These are phyloP conservation scores for Orthonevra nobilis DNA, from an alignment of 2,888 invertebrate species.

Conservation along the genomic window DNA sequence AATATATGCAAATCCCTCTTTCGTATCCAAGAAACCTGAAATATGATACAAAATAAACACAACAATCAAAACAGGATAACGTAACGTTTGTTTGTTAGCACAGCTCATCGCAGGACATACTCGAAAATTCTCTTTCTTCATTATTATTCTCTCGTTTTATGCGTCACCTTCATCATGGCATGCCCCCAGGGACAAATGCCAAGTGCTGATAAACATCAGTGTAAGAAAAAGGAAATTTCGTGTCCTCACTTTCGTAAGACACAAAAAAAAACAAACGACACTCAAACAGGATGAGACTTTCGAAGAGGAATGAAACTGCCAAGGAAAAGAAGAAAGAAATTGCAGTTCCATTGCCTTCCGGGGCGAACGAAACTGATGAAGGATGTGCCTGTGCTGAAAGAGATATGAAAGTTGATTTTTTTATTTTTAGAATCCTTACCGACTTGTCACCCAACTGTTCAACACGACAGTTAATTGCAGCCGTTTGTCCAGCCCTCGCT, in stretches of 20 bases:
- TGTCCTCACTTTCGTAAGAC: constrained; percentile 43
- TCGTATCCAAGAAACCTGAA: constrained; percentile 92
- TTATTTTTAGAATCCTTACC: constrained; percentile 82
- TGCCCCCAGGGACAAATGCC: constrained; percentile 40
- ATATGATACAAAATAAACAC: constrained; percentile 38
- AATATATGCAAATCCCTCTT: constrained; percentile 93
- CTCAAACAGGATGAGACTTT: constrained; percentile 71
- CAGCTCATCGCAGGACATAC: too few species aligned
- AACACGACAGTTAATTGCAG: constrained; percentile 92
- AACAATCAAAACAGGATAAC: constrained; percentile 5
- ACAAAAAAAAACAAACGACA: constrained; percentile 59
- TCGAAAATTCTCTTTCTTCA: too few species aligned
- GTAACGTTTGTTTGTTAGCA: too few species aligned
- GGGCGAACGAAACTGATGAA: constrained; percentile 69
- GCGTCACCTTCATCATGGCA: constrained; percentile 57
- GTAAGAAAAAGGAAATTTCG: constrained; percentile 36
- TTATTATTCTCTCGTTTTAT: constrained; percentile 28
- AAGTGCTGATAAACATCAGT: constrained; percentile 51
- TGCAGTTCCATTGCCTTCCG: constrained; percentile 66
- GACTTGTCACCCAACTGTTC: constrained; percentile 94
- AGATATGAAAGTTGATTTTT: constrained; percentile 49
- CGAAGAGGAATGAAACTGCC: constrained; percentile 61
- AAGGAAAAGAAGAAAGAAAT: constrained; percentile 6
- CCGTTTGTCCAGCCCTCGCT: constrained; percentile 92
- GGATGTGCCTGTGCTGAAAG: constrained; percentile 16